Base-by-base conservation (phyloP, 2,113 vertebrate genomes). In the Zosterops pallidus region DNA sequence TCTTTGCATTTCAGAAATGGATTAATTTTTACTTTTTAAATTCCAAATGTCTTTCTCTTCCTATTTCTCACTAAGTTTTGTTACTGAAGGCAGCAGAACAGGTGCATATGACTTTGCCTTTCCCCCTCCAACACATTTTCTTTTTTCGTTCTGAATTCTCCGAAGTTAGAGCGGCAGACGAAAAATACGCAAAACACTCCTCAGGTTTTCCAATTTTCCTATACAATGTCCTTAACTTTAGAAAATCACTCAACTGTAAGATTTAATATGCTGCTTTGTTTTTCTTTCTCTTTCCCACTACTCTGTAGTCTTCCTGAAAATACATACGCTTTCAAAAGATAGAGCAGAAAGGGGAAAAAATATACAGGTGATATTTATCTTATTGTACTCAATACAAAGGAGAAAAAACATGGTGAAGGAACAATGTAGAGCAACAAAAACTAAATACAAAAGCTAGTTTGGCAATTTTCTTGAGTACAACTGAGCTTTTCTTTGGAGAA, bases 91-190 rank as follows among this genome's bases (percentile, higher is more conserved):
- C 95, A 96, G 80, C 59, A 95, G 96, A 97, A 95, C 95, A 95
- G 94, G 94, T 97, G 95, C 94, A 74, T 87, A 94, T 44, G 91
- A 96, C 62, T 91, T 91, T 8, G 7, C 55, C 92, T 87, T 76
- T 88, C 87, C 82, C 64, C 86, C 89, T 94, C 94, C 94, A 95
- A 95, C 94, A 96, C 95, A 96, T 83, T 94, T 94, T 95, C 94
- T 95, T 96, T 96, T 97, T 95, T 94, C 4, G 84, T 93, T 91
- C 85, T 67, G 64, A 95, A 87, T 91, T 94, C 87, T 94, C 87
- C 6, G 0, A 95, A 95, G 89, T 95, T 94, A 89, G 83, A 82
- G 70, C 1, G 0, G 65, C 69, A 91, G 53, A 91, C 24, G 26
- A 47, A 79, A 90, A 87, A 87, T 75, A 89, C 69, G 13, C 1